Conservation (phyloP, 2,113 vertebrate genomes). For the Panthera tigris region DNA sequence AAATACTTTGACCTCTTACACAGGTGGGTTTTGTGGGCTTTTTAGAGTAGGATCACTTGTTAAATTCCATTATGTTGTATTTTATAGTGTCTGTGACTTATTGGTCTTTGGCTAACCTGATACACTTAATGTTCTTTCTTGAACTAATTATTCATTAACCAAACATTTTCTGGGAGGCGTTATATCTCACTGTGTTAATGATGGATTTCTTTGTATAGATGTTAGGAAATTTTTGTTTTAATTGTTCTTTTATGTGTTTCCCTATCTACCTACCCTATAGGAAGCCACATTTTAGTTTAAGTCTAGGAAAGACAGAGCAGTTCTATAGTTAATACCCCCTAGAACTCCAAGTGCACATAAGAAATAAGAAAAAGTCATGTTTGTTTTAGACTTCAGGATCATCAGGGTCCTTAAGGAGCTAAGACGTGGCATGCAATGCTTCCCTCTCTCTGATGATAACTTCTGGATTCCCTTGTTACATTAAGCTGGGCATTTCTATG, state of each 20-base stretch:
- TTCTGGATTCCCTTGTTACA: neutral
- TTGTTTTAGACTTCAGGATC: neutral
- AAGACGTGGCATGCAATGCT: neutral
- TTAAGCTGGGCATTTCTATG: neutral
- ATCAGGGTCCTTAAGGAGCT: neutral
- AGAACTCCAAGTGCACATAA: neutral
- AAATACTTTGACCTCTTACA: slow-evolving; percentile 37
- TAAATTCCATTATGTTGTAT: slow-evolving; percentile 23
- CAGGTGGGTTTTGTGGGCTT: neutral
- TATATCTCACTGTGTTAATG: neutral
- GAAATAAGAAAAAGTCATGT: neutral
- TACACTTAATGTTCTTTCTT: slow-evolving; percentile 23
- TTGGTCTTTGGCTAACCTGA: neutral
- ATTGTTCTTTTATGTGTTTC: neutral
- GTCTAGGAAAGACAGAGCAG: neutral
- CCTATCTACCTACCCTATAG: neutral
- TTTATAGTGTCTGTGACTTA: neutral
- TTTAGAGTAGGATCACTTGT: slow-evolving; percentile 45
- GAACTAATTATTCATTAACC: slow-evolving; percentile 25
- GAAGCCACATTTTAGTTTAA: slow-evolving; percentile 29
- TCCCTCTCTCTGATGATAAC: neutral
- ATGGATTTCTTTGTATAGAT: neutral
- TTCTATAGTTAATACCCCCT: neutral
- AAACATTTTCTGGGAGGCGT: neutral
- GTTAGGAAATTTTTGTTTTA: slow-evolving; percentile 35